Conservation (phyloP, 1,140 invertebrate genomes). For the Rhynchophorus ferrugineus region DNA sequence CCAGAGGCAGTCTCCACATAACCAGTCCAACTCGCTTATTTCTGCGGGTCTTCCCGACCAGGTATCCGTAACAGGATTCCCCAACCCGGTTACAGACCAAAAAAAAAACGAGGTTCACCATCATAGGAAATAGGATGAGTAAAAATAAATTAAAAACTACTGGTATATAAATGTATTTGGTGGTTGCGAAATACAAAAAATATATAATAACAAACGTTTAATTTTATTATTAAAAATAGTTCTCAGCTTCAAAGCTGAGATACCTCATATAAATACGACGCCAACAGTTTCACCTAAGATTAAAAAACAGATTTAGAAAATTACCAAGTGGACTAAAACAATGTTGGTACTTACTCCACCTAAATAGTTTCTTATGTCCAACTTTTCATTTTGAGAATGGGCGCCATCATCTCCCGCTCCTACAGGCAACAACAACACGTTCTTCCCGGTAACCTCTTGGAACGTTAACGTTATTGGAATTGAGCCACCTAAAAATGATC, state of each 20-base stretch:
- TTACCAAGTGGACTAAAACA: constrained; percentile 83
- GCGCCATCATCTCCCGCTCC: constrained; percentile 93
- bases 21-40: too few relatives aligned
- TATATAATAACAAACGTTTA: too few relatives aligned
- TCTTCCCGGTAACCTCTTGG: constrained; percentile 83
- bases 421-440: constrained; percentile 84
- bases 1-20: too few relatives aligned
- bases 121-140: too few relatives aligned
- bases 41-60: too few relatives aligned
- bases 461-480: constrained; percentile 83
- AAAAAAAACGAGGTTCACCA: too few relatives aligned
- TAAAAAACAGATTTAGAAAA: constrained; percentile 45
- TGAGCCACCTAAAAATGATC: constrained; percentile 62
- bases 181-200: too few relatives aligned
- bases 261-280: constrained; percentile 75
- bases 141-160: too few relatives aligned
- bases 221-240: too few relatives aligned
- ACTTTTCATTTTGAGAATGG: constrained; percentile 97
- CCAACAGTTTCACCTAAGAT: constrained; percentile 77
- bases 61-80: too few relatives aligned
- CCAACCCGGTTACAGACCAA: too few relatives aligned
- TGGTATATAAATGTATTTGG: too few relatives aligned
- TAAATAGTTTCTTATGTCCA: constrained; percentile 88
- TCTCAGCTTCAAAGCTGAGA: constrained; percentile 45
- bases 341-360: constrained; percentile 83